Base-by-base conservation (phyloP, 2,113 vertebrate genomes). In the Clarias batrachus region DNA sequence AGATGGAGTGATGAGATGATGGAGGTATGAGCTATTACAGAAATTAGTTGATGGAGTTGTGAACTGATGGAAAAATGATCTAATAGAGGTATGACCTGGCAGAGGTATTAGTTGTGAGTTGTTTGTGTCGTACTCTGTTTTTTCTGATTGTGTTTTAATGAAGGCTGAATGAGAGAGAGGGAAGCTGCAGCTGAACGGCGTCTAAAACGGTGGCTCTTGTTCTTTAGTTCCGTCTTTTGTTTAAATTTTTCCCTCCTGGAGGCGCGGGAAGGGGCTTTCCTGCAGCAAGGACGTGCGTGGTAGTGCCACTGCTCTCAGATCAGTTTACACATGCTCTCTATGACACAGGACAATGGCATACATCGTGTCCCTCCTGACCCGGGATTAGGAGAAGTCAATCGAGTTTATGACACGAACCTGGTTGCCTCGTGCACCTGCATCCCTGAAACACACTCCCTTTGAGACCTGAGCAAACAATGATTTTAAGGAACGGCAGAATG, bases 181-280 rank as follows among this genome's bases (percentile, higher is more conserved):
- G 84, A 87, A 85, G 73, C 86, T 59, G 52, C 83, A 89, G 87
- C 88, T 90, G 83, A 87, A 70, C 17, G 30, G 74, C 70, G 54
- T 83, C 86, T 88, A 90, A 88, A 79, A 65, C 87, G 17, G 86
- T 86, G 48, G 19, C 27, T 37, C 62, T 86, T 85, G 87, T 82
- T 84, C 79, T 85, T 89, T 86, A 84, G 88, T 90, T 89, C 86
- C 86, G 83, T 87, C 88, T 87, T 90, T 90, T 90, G 87, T 90
- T 87, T 87, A 30, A 80, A 83, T 81, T 76, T 89, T 89, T 87
- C 82, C 87, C 89, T 88, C 68, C 37, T 66, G 84, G 89, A 87
- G 86, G 81, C 78, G 0, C 79, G 63, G 60, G 52, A 68, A 87
- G 89, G 88, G 86, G 88, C 89, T 90, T 90, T 90, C 89, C 89